These are phyloP conservation scores for Apamea epomidion DNA, from an alignment of 2,888 invertebrate genomes.

Conservation along the genomic window DNA sequence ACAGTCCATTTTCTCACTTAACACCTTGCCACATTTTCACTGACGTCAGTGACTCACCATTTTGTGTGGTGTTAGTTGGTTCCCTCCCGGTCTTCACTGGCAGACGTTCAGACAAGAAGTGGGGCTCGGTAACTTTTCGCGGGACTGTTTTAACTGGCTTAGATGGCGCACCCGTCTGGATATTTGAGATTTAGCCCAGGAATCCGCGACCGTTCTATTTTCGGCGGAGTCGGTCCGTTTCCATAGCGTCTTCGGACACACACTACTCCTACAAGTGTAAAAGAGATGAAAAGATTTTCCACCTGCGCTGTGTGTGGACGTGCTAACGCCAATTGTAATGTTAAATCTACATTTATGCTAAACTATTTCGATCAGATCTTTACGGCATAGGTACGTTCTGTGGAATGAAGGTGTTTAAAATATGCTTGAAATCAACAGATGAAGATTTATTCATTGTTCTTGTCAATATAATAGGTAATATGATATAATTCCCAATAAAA, in stretches of 20 bases:
- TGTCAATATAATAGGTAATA: conserved; percentile 48
- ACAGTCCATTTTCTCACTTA: conserved; percentile 85
- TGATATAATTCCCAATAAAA: conserved; percentile 10
- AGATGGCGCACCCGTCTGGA: conserved; percentile 93
- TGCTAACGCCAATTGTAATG: conserved; percentile 83
- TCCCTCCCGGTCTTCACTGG: conserved; percentile 93
- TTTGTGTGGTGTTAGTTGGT: conserved; percentile 92
- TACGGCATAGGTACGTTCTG: conserved; percentile 73
- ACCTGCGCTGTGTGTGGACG: conserved; percentile 70
- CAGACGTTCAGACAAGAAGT: conserved; percentile 94
- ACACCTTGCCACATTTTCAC: conserved; percentile 88
- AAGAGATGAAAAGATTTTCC: conserved; percentile 79
- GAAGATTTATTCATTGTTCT: conserved; percentile 16
- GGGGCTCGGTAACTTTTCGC: conserved; percentile 92
- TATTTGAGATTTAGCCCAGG: conserved; percentile 92
- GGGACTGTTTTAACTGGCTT: conserved; percentile 93
- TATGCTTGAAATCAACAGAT: conserved; percentile 44
- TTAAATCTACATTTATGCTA: conserved; percentile 89
- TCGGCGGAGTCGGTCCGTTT: conserved; percentile 83
- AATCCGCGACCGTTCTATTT: conserved; percentile 90
- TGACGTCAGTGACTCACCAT: conserved; percentile 91
- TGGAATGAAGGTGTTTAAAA: conserved; percentile 77
- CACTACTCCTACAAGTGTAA: conserved; percentile 72
- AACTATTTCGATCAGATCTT: conserved; percentile 89
- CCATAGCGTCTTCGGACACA: conserved; percentile 77